Percentiles rank a stretch among this genome's conserved stretches.
Evolutionary conservation across 2,113 vertebrate genomes (phyloP).

Genomic region (Psilopsiagon aymara): DNA sequence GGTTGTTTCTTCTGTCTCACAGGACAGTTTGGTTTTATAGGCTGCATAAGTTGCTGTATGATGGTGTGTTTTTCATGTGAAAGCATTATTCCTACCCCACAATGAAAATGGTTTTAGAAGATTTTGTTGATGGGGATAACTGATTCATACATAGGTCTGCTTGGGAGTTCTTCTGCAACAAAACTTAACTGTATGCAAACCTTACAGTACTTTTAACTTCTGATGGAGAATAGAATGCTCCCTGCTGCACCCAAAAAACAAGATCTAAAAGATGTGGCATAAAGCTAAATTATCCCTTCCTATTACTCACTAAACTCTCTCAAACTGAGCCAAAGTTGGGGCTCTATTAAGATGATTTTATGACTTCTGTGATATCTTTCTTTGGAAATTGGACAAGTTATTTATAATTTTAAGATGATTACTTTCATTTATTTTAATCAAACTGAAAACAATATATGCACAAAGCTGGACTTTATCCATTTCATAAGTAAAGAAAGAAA

Average conservation of each 20-base stretch:
- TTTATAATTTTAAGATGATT: not conserved
- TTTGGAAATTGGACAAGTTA: not conserved
- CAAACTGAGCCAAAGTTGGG: not conserved
- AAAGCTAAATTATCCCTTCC: not conserved
- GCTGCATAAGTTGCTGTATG: not conserved
- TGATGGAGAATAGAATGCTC: not conserved
- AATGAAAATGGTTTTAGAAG: not conserved
- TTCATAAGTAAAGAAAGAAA: not conserved
- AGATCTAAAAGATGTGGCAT: not conserved
- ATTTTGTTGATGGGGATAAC: not conserved
- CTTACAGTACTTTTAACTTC: not conserved
- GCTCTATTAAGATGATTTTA: not conserved
- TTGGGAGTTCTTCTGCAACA: not conserved
- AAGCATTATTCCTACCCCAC: not conserved
- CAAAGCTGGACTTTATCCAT: not conserved
- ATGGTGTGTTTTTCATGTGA: not conserved
- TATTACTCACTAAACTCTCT: not conserved
- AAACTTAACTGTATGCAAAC: not conserved
- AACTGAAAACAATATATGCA: not conserved
- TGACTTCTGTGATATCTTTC: not conserved
- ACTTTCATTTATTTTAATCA: not conserved
- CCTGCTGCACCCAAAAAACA: not conserved
- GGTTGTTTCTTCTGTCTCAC: not conserved
- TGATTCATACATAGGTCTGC: not conserved
- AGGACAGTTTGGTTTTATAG: not conserved